A percentile compares a stretch with the other conserved stretches of the same genome.
Evolutionary conservation across 1,140 invertebrate species (phyloP).

Genomic region (Papilio polytes): DNA sequence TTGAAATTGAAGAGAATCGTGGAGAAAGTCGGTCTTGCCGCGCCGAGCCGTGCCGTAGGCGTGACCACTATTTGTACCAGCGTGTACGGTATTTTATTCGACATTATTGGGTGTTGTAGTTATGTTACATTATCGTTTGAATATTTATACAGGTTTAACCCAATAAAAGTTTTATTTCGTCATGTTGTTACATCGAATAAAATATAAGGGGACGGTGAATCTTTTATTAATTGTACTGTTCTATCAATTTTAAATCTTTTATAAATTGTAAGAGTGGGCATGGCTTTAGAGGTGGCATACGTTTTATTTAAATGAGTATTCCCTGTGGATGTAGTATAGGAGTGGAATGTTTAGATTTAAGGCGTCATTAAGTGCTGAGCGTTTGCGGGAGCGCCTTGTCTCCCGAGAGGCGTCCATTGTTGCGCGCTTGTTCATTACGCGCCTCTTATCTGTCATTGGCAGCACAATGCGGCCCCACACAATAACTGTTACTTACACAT

Average conservation of each 20-base stretch:
- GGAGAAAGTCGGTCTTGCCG: constrained; percentile 22
- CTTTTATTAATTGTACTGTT: no score
- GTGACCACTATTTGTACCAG: constrained; percentile 26
- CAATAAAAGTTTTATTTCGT: not conserved
- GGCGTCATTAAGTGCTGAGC: constrained; percentile 27
- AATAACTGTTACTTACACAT: constrained; percentile 64
- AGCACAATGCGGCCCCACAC: constrained; percentile 67
- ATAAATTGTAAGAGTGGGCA: not conserved
- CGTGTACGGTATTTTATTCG: constrained; percentile 8
- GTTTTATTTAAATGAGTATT: constrained; percentile 8
- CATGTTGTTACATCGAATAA: not conserved
- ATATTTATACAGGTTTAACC: not conserved
- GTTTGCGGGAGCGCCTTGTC: constrained; percentile 37
- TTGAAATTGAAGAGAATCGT: constrained; percentile 31
- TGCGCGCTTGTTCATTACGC: constrained; percentile 65
- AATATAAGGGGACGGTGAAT: no score
- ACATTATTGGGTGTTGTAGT: constrained; percentile 11
- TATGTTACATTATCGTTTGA: constrained; percentile 5
- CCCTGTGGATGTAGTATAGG: not conserved
- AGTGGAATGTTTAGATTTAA: constrained; percentile 24
- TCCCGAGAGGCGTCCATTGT: constrained; percentile 52
- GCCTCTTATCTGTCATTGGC: constrained; percentile 77
- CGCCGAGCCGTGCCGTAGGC: constrained; percentile 21
- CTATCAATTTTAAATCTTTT: not conserved
- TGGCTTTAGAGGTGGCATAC: not conserved